These are phyloP conservation scores for Brienomyrus brachyistius DNA, from an alignment of 2,113 vertebrate genomes.

Conservation along the genomic window DNA sequence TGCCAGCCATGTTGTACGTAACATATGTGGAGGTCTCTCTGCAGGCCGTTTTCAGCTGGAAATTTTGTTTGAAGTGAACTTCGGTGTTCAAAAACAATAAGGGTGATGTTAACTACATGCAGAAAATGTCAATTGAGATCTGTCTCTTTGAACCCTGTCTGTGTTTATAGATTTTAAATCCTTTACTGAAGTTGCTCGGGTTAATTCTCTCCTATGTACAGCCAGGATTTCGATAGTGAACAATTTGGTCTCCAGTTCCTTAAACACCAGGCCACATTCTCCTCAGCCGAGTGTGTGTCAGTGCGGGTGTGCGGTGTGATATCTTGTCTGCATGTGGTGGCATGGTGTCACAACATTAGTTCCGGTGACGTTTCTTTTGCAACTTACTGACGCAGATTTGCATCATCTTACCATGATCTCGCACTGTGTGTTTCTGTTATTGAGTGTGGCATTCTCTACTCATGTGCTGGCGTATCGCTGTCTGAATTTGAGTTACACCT, in stretches of 20 bases:
- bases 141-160: neutral
- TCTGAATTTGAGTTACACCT: neutral
- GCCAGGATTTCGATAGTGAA: neutral
- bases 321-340: neutral
- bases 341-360: neutral
- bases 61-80: neutral
- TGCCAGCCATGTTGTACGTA: neutral
- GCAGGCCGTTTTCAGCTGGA: neutral
- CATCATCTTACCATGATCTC: neutral
- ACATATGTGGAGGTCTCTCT: neutral
- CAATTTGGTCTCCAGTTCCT: neutral
- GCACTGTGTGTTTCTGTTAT: neutral
- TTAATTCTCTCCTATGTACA: neutral
- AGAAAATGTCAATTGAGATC: neutral
- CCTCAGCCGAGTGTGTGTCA: neutral
- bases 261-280: neutral
- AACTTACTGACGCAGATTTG: neutral
- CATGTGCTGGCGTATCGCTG: neutral
- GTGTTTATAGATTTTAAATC: neutral
- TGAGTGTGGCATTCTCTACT: neutral
- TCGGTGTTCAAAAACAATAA: neutral
- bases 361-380: neutral
- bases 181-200: neutral
- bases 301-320: neutral
- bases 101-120: neutral